These are phyloP conservation scores for Salvelinus sp. DNA, from an alignment of 2,113 vertebrate species.

Conservation along the genomic window DNA sequence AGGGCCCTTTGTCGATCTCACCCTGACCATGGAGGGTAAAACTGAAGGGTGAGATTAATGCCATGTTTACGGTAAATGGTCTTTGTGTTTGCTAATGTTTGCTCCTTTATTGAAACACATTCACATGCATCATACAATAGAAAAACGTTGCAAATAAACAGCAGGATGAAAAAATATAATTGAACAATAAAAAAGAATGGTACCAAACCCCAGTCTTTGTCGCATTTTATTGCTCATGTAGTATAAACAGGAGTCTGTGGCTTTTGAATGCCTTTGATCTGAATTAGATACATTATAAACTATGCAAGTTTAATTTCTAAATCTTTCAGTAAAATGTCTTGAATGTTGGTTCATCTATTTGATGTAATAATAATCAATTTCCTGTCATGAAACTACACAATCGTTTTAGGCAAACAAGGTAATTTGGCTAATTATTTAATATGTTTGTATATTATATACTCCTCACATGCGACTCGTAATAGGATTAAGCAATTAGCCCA, in stretches of 20 bases:
- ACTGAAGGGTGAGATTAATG: conserved; percentile 14
- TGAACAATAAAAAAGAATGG: conserved; percentile 50
- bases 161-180: conserved; percentile 62
- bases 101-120: conserved; percentile 61
- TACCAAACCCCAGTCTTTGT: conserved; percentile 16
- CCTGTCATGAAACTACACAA: no score
- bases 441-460: no score
- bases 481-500: no score
- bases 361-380: no score
- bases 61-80: no score
- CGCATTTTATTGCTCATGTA: neutral
- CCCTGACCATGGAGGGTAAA: conserved; percentile 13
- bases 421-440: no score
- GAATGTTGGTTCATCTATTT: no score
- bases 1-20: conserved; percentile 6
- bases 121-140: conserved; percentile 64
- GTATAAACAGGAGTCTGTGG: neutral
- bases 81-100: conserved; percentile 66
- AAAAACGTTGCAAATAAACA: conserved; percentile 56
- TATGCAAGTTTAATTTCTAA: no score
- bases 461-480: no score
- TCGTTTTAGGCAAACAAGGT: no score
- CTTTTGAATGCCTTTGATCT: neutral
- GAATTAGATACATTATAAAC: no score
- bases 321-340: no score